Percentiles rank a stretch among this genome's conserved stretches.
These are phyloP conservation scores for Drosophila nigrodunni DNA, from an alignment of 1,140 invertebrate genomes.

Conservation along the genomic window DNA sequence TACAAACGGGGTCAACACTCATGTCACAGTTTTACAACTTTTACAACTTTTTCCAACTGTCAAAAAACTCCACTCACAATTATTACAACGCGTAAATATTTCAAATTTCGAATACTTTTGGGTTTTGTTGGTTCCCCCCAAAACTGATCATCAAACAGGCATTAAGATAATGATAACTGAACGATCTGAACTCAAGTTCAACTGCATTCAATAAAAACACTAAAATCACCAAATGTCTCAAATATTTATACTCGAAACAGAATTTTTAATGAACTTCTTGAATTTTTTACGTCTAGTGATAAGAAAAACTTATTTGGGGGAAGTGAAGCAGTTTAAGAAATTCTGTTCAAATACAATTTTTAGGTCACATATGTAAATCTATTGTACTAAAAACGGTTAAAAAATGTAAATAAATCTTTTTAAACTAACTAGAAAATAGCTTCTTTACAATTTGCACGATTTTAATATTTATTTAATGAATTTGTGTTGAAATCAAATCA, in stretches of 20 bases:
- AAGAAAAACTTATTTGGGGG: no score
- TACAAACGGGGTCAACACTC: conserved; percentile 32
- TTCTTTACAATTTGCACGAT: no score
- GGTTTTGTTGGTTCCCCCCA: not conserved
- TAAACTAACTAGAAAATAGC: not conserved
- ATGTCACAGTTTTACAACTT: conserved; percentile 29
- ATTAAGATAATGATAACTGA: conserved; percentile 9
- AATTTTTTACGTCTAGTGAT: no score
- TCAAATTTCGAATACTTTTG: not conserved
- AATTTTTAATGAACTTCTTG: no score
- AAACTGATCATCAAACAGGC: not conserved
- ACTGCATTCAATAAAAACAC: conserved; percentile 2
- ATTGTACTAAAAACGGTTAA: no score
- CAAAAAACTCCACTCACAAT: conserved; percentile 13
- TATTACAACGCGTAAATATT: conserved; percentile 10
- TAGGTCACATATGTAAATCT: no score
- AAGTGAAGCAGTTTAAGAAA: no score
- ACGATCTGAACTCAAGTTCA: conserved; percentile 8
- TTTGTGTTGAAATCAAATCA: conserved; percentile 26
- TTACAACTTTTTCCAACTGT: conserved; percentile 22
- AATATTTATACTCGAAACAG: no score
- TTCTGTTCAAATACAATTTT: no score
- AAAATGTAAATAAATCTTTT: no score
- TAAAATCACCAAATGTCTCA: no score
- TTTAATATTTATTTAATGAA: conserved; percentile 14